Conservation (phyloP, 2,113 vertebrate genomes). For the Heliornis fulica region DNA sequence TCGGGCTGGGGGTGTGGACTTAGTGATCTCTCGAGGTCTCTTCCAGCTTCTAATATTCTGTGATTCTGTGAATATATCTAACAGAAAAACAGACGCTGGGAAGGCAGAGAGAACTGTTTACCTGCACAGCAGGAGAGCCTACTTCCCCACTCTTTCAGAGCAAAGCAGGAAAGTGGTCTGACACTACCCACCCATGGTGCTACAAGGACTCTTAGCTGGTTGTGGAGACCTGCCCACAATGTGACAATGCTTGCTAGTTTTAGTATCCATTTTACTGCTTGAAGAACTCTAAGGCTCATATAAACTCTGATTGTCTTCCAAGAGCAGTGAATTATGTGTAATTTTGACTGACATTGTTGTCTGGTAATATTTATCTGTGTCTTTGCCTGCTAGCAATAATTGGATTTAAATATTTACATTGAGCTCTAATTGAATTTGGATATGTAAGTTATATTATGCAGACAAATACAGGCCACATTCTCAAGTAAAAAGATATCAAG, state of each 20-base stretch:
- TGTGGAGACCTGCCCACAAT: neutral
- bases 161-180: neutral
- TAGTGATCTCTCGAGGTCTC: no score
- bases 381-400: neutral
- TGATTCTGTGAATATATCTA: no score
- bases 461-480: neutral
- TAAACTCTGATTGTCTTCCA: neutral
- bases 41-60: no score
- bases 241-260: neutral
- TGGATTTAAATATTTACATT: constrained; percentile 46
- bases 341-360: constrained; percentile 19
- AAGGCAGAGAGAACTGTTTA: neutral
- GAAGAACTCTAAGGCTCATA: neutral
- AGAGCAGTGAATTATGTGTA: constrained; percentile 4
- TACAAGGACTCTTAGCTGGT: neutral
- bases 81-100: neutral
- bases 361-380: neutral
- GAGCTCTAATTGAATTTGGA: neutral
- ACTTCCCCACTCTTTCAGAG: neutral
- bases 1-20: no score
- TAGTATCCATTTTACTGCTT: neutral
- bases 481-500: neutral
- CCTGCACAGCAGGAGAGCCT: neutral
- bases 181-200: neutral
- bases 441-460: neutral